Conservation (phyloP, 2,797 vertebrate species). For the Thamnophis elegans region DNA sequence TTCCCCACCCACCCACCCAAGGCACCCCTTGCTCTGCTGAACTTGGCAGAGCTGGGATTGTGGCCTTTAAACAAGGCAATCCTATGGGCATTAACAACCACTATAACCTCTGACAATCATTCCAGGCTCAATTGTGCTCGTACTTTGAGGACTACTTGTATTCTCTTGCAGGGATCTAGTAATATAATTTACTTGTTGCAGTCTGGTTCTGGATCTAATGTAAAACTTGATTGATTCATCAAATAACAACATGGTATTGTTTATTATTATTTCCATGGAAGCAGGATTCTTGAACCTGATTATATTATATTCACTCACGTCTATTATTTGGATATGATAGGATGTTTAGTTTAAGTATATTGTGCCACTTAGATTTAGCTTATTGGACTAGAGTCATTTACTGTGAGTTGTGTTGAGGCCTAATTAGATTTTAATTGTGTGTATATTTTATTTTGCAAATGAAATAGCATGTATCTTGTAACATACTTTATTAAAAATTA, state of each 20-base stretch:
- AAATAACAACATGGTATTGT: background rate
- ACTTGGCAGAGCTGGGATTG: background rate
- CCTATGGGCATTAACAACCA: background rate
- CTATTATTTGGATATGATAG: background rate
- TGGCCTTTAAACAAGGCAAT: background rate
- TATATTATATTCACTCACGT: background rate
- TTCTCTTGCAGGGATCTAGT: background rate
- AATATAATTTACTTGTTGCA: background rate
- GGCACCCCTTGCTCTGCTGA: background rate
- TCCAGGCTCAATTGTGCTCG: background rate
- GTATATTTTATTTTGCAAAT: background rate
- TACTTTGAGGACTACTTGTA: background rate
- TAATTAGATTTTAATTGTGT: background rate
- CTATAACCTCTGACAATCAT: background rate
- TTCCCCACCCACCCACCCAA: background rate
- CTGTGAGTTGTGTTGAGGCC: background rate
- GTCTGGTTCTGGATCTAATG: background rate
- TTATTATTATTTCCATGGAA: background rate
- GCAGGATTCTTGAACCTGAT: background rate
- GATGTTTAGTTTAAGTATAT: background rate
- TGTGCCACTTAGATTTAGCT: background rate
- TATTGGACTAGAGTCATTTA: background rate
- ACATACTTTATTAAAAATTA: background rate
- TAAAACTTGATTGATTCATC: background rate
- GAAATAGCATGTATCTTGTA: background rate